These are phyloP conservation scores for Platycheirus rosarum DNA, from an alignment of 2,888 invertebrate species.

Conservation along the genomic window DNA sequence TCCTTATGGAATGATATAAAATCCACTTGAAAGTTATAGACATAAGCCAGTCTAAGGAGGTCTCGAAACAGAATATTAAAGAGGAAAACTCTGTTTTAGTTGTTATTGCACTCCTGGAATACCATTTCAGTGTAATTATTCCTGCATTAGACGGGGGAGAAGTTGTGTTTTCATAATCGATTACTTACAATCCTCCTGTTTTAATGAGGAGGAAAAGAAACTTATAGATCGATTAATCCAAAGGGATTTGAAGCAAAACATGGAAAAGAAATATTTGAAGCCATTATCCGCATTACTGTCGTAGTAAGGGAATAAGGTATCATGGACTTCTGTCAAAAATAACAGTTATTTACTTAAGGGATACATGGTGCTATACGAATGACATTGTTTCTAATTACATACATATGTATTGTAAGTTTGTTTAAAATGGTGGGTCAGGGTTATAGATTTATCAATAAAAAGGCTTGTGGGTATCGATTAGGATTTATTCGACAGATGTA, in stretches of 20 bases:
- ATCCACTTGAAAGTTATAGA: slow-evolving; percentile 34
- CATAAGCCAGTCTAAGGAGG: slow-evolving; percentile 57
- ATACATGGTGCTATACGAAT: no score
- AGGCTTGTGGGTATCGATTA: no score
- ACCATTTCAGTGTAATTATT: slow-evolving; percentile 39
- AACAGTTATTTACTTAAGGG: no score
- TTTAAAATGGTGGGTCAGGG: no score
- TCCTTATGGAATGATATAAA: slow-evolving; percentile 21
- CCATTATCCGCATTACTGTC: background rate
- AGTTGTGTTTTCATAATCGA: slow-evolving; percentile 41
- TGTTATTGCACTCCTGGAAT: slow-evolving; percentile 5
- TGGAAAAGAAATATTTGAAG: background rate
- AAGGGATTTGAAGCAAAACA: background rate
- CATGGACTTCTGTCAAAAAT: no score
- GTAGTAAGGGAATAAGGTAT: no score
- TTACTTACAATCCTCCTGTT: slow-evolving; percentile 16
- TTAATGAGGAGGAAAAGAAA: background rate
- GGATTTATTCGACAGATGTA: no score
- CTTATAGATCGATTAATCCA: background rate
- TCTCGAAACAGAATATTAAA: slow-evolving; percentile 38
- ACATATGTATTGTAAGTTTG: no score
- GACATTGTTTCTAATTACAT: no score
- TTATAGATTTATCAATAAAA: no score
- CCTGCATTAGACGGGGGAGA: slow-evolving; percentile 21
- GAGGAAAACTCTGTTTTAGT: slow-evolving; percentile 39